Conservation (phyloP, 2,797 vertebrate genomes). For the Denticeps clupeoides region DNA sequence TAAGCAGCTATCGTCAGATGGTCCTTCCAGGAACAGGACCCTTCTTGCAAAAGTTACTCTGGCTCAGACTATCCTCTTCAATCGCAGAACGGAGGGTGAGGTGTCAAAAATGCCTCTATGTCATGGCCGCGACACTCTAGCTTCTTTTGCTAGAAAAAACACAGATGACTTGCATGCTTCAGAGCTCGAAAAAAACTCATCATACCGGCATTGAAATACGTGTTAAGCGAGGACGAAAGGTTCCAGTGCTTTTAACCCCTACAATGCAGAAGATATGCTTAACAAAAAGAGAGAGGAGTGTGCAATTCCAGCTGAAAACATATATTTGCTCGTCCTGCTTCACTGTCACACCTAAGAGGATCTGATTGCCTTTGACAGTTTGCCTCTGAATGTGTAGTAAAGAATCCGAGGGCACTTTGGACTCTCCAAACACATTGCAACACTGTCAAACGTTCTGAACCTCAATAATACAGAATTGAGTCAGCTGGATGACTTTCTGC, state of each 20-base stretch:
- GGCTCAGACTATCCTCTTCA: conserved; percentile 8
- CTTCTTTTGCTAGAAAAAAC: conserved; percentile 3
- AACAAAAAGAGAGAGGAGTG: background rate
- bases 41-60: conserved; percentile 11
- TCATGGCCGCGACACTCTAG: too few species aligned
- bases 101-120: conserved; percentile 11
- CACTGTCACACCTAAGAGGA: background rate
- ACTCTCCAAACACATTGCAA: too few species aligned
- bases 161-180: background rate
- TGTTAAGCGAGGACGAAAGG: conserved; percentile 1
- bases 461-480: too few species aligned
- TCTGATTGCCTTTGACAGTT: background rate
- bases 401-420: conserved; percentile 5
- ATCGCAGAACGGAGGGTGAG: conserved; percentile 7
- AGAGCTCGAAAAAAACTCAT: conserved; percentile 10
- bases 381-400: conserved; percentile 4
- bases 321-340: conserved; percentile 2
- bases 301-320: conserved; percentile 9
- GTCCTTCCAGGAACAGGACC: conserved; percentile 2
- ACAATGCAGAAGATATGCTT: background rate
- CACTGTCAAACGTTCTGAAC: too few species aligned
- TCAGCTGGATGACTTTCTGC: too few species aligned
- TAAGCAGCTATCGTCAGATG: background rate
- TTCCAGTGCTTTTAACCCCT: conserved; percentile 5
- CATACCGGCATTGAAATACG: conserved; percentile 2